Percentiles rank a stretch among this genome's conserved stretches.
phyloP scores from a whole-genome alignment of 2,797 vertebrate species.

The Clarias platycephalus region DNA sequence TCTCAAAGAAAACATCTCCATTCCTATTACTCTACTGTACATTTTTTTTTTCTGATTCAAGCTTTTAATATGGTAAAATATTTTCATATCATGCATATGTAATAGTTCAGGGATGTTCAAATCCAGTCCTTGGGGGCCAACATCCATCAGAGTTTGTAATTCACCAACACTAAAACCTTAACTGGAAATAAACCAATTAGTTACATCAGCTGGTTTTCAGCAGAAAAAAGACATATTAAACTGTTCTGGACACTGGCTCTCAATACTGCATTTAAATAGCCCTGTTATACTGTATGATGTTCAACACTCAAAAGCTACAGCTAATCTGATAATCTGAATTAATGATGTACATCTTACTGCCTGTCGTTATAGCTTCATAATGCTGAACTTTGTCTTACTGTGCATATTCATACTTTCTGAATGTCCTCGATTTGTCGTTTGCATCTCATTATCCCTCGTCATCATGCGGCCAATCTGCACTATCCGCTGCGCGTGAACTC shows the following conservation, averaged over 20 bases:
- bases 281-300: not conserved
- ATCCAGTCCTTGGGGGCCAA: too few relatives aligned
- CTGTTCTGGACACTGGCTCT: too few relatives aligned
- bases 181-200: too few relatives aligned
- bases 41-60: not conserved
- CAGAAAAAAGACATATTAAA: too few relatives aligned
- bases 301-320: not conserved
- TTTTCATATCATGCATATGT: not conserved
- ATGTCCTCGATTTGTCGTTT: slow-evolving; percentile 26
- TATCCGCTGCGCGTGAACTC: slow-evolving; percentile 40
- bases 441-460: slow-evolving; percentile 27
- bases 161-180: too few relatives aligned
- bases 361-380: not conserved
- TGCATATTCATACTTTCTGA: slow-evolving; percentile 16
- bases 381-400: slow-evolving; percentile 10
- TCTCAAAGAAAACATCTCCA: not conserved
- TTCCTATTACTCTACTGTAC: not conserved
- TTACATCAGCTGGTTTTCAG: too few relatives aligned
- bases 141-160: too few relatives aligned
- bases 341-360: not conserved
- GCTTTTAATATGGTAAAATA: not conserved
- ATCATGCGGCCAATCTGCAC: slow-evolving; percentile 5
- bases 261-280: too few relatives aligned
- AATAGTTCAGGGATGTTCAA: too few relatives aligned
- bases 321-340: not conserved